Conservation (phyloP, 2,113 vertebrate genomes). For the Nycticebus coucang region DNA sequence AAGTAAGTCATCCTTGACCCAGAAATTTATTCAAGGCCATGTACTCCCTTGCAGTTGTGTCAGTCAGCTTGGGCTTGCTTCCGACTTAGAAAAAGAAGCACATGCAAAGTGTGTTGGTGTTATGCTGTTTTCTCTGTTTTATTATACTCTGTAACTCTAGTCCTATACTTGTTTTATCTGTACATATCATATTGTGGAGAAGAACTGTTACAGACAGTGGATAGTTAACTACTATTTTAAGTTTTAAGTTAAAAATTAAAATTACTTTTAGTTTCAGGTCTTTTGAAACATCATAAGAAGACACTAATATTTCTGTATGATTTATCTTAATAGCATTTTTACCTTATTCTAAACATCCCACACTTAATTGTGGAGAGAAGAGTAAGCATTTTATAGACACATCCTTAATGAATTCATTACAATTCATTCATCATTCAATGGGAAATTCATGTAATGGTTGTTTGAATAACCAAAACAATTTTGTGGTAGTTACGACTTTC, state of each 20-base stretch:
- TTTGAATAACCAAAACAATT: conserved; percentile 53
- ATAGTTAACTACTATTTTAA: not conserved
- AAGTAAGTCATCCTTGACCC: not conserved
- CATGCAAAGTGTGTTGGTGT: not conserved
- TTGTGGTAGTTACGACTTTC: conserved; percentile 24
- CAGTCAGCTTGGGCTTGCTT: not conserved
- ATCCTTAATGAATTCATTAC: not conserved
- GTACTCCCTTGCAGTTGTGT: not conserved
- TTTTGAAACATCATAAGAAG: not conserved
- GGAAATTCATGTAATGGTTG: not conserved
- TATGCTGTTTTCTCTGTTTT: not conserved
- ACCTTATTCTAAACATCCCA: not conserved
- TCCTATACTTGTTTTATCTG: not conserved
- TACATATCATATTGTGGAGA: not conserved
- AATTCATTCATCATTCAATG: conserved; percentile 2
- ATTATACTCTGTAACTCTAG: not conserved
- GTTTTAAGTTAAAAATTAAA: not conserved
- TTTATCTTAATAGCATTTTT: not conserved
- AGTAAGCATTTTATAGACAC: not conserved
- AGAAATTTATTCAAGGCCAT: not conserved
- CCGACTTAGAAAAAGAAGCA: not conserved
- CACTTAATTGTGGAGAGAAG: not conserved
- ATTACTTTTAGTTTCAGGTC: not conserved
- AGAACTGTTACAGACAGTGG: not conserved
- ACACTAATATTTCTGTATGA: not conserved